phyloP scores from a whole-genome alignment of 1,140 invertebrate species.

The Listronotus bonariensis region DNA sequence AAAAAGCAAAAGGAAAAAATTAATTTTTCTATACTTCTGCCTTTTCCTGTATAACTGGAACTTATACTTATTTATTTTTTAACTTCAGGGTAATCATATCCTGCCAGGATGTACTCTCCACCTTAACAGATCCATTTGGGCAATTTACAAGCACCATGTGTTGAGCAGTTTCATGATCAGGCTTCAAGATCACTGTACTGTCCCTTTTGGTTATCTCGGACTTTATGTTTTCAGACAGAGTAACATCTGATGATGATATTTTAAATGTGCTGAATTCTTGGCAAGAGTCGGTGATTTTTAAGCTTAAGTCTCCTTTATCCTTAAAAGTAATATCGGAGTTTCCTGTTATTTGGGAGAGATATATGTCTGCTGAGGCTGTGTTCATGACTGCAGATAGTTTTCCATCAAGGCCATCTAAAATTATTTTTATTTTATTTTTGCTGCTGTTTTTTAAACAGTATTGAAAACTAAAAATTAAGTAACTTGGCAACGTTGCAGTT shows the following conservation, averaged over 20 bases:
- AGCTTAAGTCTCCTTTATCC: constrained; percentile 27
- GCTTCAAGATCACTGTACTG: constrained; percentile 22
- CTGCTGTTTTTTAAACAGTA: too few species aligned
- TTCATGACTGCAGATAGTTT: constrained; percentile 28
- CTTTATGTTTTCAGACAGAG: constrained; percentile 2
- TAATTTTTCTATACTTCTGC: too few species aligned
- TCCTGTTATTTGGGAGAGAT: constrained; percentile 38
- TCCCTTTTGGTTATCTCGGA: constrained; percentile 24
- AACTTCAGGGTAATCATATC: constrained; percentile 41
- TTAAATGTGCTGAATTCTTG: constrained; percentile 36
- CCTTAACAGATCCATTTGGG: constrained; percentile 24
- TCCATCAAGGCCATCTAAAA: constrained; percentile 46
- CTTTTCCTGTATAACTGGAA: too few species aligned
- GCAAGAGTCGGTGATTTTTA: constrained; percentile 42
- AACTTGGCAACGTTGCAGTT: too few species aligned
- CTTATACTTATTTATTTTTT: constrained; percentile 29
- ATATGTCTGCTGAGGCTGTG: constrained; percentile 41
- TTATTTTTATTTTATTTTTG: not conserved
- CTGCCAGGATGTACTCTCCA: constrained; percentile 38
- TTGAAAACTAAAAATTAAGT: too few species aligned
- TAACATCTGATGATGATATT: constrained; percentile 19
- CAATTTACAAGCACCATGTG: constrained; percentile 30
- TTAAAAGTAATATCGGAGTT: constrained; percentile 37
- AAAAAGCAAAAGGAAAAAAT: too few species aligned
- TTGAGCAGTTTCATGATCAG: constrained; percentile 15